These are phyloP conservation scores for Gerosis bhagava DNA, from an alignment of 2,888 invertebrate genomes.

Conservation along the genomic window DNA sequence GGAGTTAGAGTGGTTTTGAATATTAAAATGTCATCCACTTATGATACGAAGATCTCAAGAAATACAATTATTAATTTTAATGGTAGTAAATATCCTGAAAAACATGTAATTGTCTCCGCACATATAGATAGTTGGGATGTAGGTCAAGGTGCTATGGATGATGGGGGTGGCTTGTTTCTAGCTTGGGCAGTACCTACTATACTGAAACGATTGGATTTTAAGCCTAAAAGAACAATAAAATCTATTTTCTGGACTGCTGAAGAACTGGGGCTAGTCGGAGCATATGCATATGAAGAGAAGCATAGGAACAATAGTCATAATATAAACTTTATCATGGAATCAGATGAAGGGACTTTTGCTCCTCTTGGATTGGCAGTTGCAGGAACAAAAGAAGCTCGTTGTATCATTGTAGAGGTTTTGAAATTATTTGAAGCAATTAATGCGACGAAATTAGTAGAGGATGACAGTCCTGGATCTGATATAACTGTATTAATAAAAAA, in stretches of 20 bases:
- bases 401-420: slow-evolving; percentile 83
- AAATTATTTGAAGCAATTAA: slow-evolving; percentile 86
- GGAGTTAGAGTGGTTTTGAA: slow-evolving; percentile 73
- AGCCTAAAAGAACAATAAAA: slow-evolving; percentile 87
- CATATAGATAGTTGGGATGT: slow-evolving; percentile 95
- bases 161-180: slow-evolving; percentile 91
- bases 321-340: slow-evolving; percentile 91
- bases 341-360: slow-evolving; percentile 91
- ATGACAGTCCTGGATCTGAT: slow-evolving; percentile 86
- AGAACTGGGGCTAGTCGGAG: slow-evolving; percentile 88
- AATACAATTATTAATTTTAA: slow-evolving; percentile 88
- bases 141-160: slow-evolving; percentile 95
- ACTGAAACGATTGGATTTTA: slow-evolving; percentile 83
- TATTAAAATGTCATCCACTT: slow-evolving; percentile 85
- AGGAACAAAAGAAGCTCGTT: slow-evolving; percentile 83
- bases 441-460: slow-evolving; percentile 81
- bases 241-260: slow-evolving; percentile 92
- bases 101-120: slow-evolving; percentile 89
- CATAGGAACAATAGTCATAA: slow-evolving; percentile 82
- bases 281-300: slow-evolving; percentile 82
- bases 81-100: slow-evolving; percentile 71
- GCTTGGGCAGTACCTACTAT: slow-evolving; percentile 89
- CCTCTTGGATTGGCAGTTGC: slow-evolving; percentile 87
- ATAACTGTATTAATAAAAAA: slow-evolving; percentile 83
- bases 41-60: slow-evolving; percentile 83